Percentiles rank a stretch among this genome's conserved stretches.
Conservation (phyloP, 2,113 vertebrate genomes). For the Actenoides lindsayi region DNA sequence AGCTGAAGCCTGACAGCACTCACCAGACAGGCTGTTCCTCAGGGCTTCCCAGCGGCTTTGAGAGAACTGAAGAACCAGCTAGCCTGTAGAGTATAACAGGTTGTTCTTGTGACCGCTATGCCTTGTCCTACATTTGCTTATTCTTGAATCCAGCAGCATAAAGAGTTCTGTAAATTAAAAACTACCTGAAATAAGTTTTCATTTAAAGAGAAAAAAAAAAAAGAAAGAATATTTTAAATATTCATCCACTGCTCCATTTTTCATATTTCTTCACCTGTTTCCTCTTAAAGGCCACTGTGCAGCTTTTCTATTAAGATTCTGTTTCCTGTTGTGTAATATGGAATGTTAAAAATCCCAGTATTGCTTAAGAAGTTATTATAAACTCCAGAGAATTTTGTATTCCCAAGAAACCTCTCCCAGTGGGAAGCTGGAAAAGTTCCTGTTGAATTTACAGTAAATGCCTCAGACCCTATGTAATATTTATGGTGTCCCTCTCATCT, state of each 20-base stretch:
- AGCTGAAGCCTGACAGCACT: neutral
- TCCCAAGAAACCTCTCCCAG: slow-evolving; percentile 53
- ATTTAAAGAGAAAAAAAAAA: neutral
- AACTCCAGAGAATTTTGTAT: slow-evolving; percentile 37
- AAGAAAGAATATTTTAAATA: neutral
- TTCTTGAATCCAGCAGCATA: neutral
- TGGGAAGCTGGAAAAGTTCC: slow-evolving; percentile 39
- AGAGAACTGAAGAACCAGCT: neutral
- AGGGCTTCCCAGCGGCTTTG: neutral
- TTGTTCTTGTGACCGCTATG: neutral
- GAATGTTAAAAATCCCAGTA: slow-evolving; percentile 54
- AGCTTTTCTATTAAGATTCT: slow-evolving; percentile 24
- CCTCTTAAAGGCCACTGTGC: slow-evolving; percentile 31
- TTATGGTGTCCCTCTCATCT: slow-evolving; percentile 45
- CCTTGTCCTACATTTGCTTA: neutral
- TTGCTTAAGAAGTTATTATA: slow-evolving; percentile 37
- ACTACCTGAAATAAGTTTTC: neutral
- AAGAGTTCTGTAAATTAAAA: neutral
- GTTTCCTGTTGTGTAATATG: slow-evolving; percentile 61
- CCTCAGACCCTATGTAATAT: slow-evolving; percentile 45
- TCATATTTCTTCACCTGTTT: neutral
- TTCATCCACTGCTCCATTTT: neutral
- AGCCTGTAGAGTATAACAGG: neutral
- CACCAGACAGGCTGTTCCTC: neutral
- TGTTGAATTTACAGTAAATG: slow-evolving; percentile 40